Base-by-base conservation (phyloP, 2,113 vertebrate species). In the Polypterus senegalus region DNA sequence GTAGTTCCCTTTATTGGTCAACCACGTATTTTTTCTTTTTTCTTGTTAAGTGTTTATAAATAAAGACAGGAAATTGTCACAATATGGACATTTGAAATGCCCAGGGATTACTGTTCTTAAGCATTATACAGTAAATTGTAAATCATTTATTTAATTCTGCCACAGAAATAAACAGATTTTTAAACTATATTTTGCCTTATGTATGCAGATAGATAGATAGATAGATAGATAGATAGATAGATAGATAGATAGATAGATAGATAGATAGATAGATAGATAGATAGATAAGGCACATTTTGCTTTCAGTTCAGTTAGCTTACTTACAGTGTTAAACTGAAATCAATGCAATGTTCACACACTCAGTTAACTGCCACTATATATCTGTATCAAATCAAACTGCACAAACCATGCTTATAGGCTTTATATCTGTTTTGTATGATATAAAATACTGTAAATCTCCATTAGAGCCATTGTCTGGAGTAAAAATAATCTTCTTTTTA, bases 61-160 rank as follows among this genome's bases (percentile, higher is more conserved):
- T 55, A 61, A 9, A 45, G 11, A 44, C 51, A 46, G 54, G 47
- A 68, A 61, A 63, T 65, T 76, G 74, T 65, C 70, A 71, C 11
- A 53, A 48, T 8, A 54, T 27, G 27, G 44, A 7, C 6, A 48
- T 47, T 6, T 53, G 56, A 51, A 27, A 57, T 47, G 57, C 58
- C 59, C 52, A 11, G 43, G 54, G 6, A 11, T 10, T 27, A 6
- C 54, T 11, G 10, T 55, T 5, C 9, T 5, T 5, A 27, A 4
- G 43, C 43, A 27, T 55, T 55, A 11, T 8, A 6, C 54, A 11
- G 54, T 55, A 55, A 10, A 55, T 8, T 5, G 9, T 11, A 5
- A 55, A 10, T 5, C 5, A 5, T 55, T 6, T 9, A 27, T 10
- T 55, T 11, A 5, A 55, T 5, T 3, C 5, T 11, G 54, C 10